Base-by-base conservation (phyloP, 2,113 vertebrate genomes). In the Astur gentilis region DNA sequence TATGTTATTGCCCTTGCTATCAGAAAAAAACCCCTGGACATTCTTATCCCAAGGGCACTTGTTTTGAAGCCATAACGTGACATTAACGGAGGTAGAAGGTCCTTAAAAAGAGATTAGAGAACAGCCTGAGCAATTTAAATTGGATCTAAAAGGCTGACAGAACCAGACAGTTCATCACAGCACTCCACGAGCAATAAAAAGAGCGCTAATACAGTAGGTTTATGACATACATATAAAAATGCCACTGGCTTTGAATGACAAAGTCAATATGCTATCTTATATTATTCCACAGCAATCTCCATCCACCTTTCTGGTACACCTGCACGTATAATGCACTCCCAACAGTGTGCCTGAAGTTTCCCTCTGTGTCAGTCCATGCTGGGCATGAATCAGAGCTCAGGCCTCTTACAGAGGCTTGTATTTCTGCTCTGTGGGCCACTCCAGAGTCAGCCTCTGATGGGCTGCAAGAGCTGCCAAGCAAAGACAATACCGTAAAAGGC, bases 81-180 rank as follows among this genome's bases (percentile, higher is more conserved):
- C 71, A 85, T 71, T 92, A 95, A 77, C 1, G 3, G 34, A 86
- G 34, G 66, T 38, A 47, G 54, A 90, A 95, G 65, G 66, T 80
- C 61, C 79, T 95, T 94, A 88, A 76, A 90, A 93, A 90, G 58
- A 71, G 62, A 93, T 90, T 76, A 90, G 58, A 80, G 62, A 77
- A 71, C 47, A 93, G 54, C 49, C 54, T 3, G 19, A 85, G 44
- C 71, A 86, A 93, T 90, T 93, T 88, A 92, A 88, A 77, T 83
- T 27, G 34, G 49, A 88, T 95, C 54, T 88, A 52, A 83, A 91
- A 88, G 71, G 67, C 71, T 90, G 91, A 52, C 93, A 92, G 67
- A 83, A 90, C 16, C 34, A 92, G 78, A 38, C 44, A 86, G 79
- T 88, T 93, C 52, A 85, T 79, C 92, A 93, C 55, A 81, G 40